Base-by-base conservation (phyloP, 2,113 vertebrate species). In the Gopherus evgoodei region DNA sequence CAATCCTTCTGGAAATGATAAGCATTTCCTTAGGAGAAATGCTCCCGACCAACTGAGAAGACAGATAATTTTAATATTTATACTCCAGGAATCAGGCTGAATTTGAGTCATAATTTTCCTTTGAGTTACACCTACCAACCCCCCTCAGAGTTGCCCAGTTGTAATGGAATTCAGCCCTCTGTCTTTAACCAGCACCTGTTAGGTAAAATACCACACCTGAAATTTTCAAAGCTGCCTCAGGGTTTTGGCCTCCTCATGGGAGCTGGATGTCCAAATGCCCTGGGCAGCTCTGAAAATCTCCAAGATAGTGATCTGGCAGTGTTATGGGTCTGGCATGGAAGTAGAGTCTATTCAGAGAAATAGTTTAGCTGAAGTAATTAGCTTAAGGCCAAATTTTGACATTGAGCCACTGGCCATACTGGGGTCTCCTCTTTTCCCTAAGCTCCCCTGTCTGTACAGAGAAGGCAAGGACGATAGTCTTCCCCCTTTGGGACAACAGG, bases 331-430 rank as follows among this genome's bases (percentile, higher is more conserved):
- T 96, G 96, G 96, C 81, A 81, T 92, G 95, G 92, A 93, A 96
- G 96, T 81, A 97, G 93, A 2, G 21, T 96, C 94, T 95, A 94
- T 93, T 94, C 90, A 93, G 79, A 97, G 95, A 96, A 97, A 95
- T 87, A 92, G 91, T 96, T 89, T 86, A 93, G 83, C 22, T 42
- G 38, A 56, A 56, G 52, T n/a, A n/a, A 93, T 87, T 95, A 90
- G 95, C 96, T 96, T 94, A 72, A 85, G 96, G 95, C 94, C 97
- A 97, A 95, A 90, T 96, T 95, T 95, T 95, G 96, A 97, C 94
- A 97, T 94, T 94, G 97, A 97, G 96, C 96, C 96, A 95, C 94
- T 96, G 96, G 96, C 75, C 95, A 95, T 91, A 94, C 95, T 91
- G 0, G 84, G 76, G 93, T 94, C 95, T 94, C 50, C 17, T 89